phyloP scores from a whole-genome alignment of 2,797 vertebrate genomes.

The Monodelphis domestica region DNA sequence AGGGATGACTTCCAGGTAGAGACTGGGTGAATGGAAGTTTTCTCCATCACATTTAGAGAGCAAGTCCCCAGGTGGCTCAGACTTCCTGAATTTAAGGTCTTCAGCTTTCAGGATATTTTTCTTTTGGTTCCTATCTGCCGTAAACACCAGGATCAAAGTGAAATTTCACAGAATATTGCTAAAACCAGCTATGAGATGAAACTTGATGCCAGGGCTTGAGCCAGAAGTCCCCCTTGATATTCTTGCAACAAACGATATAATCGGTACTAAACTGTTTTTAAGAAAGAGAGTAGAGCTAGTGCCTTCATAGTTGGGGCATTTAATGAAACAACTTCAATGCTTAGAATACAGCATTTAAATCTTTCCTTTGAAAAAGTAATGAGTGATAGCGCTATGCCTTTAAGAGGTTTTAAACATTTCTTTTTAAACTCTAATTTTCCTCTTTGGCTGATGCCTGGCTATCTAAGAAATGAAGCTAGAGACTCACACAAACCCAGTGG shows the following conservation, averaged over 20 bases:
- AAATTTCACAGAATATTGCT: not conserved
- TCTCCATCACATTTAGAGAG: not conserved
- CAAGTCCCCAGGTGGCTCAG: not conserved
- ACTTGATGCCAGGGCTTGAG: not conserved
- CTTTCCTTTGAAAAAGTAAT: not conserved
- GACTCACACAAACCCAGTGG: not conserved
- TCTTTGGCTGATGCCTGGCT: not conserved
- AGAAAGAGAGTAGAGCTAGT: constrained; percentile 42
- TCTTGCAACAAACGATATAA: not conserved
- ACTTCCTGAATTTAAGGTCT: not conserved
- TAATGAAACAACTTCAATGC: constrained; percentile 30
- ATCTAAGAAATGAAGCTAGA: not conserved
- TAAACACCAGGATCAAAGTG: not conserved
- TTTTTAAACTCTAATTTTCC: not conserved
- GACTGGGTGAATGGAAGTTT: not conserved
- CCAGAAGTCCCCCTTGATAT: not conserved
- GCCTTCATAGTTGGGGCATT: not conserved
- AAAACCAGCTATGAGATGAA: not conserved
- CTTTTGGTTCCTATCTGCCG: not conserved
- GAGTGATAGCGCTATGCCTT: not conserved
- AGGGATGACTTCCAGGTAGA: not conserved
- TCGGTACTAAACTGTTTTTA: constrained; percentile 24
- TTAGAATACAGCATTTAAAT: constrained; percentile 32
- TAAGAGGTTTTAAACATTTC: constrained; percentile 32
- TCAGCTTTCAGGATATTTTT: not conserved